Conservation (phyloP, 2,888 invertebrate species). For the Harmothoe impar region DNA sequence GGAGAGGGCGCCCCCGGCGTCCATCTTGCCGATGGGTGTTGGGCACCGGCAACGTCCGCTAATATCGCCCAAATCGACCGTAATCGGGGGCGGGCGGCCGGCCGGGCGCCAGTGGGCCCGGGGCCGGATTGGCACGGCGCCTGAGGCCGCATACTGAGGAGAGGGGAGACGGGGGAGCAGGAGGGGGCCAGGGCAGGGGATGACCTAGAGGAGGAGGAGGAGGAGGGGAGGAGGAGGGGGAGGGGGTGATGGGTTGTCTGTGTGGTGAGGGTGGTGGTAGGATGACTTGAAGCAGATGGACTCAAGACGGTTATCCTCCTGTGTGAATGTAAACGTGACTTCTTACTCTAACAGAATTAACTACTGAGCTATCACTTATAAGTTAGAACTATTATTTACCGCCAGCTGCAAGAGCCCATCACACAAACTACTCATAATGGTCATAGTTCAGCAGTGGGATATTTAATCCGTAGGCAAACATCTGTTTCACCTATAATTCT, state of each 20-base stretch:
- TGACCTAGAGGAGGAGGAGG: not conserved
- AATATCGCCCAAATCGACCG: constrained; percentile 52
- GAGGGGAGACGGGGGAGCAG: not conserved
- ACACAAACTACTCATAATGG: no score
- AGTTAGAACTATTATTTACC: no score
- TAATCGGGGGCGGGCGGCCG: not conserved
- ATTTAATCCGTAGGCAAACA: no score
- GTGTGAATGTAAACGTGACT: no score
- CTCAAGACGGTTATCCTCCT: no score
- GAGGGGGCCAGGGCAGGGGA: not conserved
- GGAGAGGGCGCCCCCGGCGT: not conserved
- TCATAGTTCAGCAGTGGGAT: no score
- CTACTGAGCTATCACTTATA: no score
- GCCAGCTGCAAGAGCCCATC: no score
- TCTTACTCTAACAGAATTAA: no score
- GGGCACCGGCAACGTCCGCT: constrained; percentile 25
- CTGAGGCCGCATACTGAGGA: constrained; percentile 30
- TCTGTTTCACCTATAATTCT: no score
- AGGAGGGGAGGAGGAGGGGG: not conserved
- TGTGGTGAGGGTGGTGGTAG: no score
- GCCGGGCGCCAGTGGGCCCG: not conserved
- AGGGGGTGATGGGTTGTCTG: not conserved
- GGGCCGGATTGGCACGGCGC: not conserved
- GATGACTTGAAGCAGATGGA: no score
- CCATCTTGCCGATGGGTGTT: constrained; percentile 27